Percentiles rank a stretch among this genome's conserved stretches.
Evolutionary conservation across 2,113 vertebrate species (phyloP).

Genomic region (Heterocephalus glaber): DNA sequence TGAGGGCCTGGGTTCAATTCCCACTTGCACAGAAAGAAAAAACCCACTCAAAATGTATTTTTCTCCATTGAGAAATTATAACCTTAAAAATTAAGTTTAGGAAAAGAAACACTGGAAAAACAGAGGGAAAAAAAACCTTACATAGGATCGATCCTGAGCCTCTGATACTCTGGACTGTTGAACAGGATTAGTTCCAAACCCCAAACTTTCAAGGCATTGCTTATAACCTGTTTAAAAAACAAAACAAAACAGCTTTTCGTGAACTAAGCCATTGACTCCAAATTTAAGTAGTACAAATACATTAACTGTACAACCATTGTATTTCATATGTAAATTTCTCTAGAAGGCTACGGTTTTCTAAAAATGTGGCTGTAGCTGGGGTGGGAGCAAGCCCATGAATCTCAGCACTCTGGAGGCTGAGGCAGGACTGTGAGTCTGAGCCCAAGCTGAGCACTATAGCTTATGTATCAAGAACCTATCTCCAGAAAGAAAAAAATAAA

Average conservation of each 20-base stretch:
- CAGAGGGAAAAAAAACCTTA: slow-evolving; percentile 85
- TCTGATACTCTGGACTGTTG: slow-evolving; percentile 99
- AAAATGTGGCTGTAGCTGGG: background rate
- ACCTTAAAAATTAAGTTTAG: slow-evolving; percentile 60
- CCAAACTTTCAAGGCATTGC: slow-evolving; percentile 98
- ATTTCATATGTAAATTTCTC: background rate
- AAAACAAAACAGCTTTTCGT: slow-evolving; percentile 78
- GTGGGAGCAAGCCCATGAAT: background rate
- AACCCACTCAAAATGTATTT: slow-evolving; percentile 51
- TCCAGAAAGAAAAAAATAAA: background rate
- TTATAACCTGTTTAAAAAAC: slow-evolving; percentile 92
- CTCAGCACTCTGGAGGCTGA: background rate
- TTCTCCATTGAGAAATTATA: slow-evolving; percentile 56
- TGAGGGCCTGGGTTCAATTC: background rate
- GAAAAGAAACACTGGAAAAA: slow-evolving; percentile 71
- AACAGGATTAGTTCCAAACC: slow-evolving; percentile 98
- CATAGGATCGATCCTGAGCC: slow-evolving; percentile 95
- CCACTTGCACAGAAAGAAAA: background rate
- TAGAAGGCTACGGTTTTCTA: slow-evolving; percentile 41
- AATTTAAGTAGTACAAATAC: slow-evolving; percentile 68
- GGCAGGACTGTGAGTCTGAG: background rate
- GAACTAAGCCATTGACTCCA: slow-evolving; percentile 70
- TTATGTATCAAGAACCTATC: background rate
- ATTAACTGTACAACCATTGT: slow-evolving; percentile 54
- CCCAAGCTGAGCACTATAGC: background rate